Percentiles rank a stretch among this genome's conserved stretches.
phyloP scores from a whole-genome alignment of 2,797 vertebrate species.

The Chanos chanos region DNA sequence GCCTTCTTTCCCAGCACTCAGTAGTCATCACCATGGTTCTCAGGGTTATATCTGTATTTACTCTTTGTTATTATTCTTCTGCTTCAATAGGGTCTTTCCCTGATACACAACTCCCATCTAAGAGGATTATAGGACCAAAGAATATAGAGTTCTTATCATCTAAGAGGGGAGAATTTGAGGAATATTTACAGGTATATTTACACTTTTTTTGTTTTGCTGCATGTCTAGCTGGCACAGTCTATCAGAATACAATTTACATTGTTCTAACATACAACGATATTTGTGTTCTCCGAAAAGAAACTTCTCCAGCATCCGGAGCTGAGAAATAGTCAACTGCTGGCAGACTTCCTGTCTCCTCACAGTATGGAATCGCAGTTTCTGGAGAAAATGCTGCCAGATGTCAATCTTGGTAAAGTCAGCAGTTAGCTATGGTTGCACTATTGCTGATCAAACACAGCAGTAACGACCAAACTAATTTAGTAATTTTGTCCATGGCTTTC shows the following conservation, averaged over 20 bases:
- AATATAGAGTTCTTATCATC: constrained; percentile 90
- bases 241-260: no score
- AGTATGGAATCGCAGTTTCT: constrained; percentile 95
- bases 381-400: constrained; percentile 95
- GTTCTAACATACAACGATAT: no score
- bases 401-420: constrained; percentile 94
- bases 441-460: neutral
- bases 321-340: constrained; percentile 94
- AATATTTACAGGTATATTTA: constrained; percentile 90
- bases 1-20: no score
- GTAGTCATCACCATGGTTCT: no score
- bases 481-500: no score
- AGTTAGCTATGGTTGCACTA: neutral
- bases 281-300: no score
- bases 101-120: constrained; percentile 92
- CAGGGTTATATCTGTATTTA: neutral
- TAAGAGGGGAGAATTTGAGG: constrained; percentile 91
- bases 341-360: constrained; percentile 93
- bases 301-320: constrained; percentile 92
- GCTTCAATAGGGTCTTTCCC: constrained; percentile 80
- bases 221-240: no score
- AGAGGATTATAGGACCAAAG: constrained; percentile 93
- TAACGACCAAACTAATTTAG: neutral
- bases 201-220: no score
- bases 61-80: neutral